Percentiles rank a stretch among this genome's conserved stretches.
These are phyloP conservation scores for Pocillopora grandis DNA, from an alignment of 92 coral and sea anemone species.

Conservation along the genomic window DNA sequence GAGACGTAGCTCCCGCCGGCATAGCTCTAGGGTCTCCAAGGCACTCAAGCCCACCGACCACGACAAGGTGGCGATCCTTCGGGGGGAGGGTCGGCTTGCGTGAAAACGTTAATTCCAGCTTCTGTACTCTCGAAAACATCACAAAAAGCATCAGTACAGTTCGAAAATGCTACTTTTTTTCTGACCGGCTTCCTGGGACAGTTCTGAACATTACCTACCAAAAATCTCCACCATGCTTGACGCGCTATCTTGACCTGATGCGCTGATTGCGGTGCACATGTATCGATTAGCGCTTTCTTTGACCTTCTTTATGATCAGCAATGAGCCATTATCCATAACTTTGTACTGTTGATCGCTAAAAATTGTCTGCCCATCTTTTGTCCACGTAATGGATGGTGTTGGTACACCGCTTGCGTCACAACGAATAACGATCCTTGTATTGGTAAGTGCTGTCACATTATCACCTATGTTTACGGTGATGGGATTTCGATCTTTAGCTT, in stretches of 20 bases:
- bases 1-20: too few species aligned
- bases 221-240: too few species aligned
- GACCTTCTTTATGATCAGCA: not conserved
- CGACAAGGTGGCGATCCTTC: too few species aligned
- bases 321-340: constrained; percentile 8
- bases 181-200: too few species aligned
- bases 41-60: too few species aligned
- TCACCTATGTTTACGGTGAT: constrained; percentile 46
- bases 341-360: constrained; percentile 3
- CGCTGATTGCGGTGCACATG: constrained; percentile 30
- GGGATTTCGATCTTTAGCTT: constrained; percentile 41
- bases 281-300: constrained; percentile 9
- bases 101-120: too few species aligned
- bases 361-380: constrained; percentile 43
- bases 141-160: too few species aligned
- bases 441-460: constrained; percentile 61
- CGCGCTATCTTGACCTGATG: not conserved
- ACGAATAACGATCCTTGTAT: constrained; percentile 56
- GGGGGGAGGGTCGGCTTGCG: too few species aligned
- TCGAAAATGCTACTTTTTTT: too few species aligned
- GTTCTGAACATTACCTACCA: too few species aligned
- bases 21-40: too few species aligned
- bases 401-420: constrained; percentile 77
- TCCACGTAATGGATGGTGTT: constrained; percentile 67
- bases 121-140: too few species aligned